Evolutionary conservation across 2,113 vertebrate species (phyloP).

Genomic region (Mohoua ochrocephala): DNA sequence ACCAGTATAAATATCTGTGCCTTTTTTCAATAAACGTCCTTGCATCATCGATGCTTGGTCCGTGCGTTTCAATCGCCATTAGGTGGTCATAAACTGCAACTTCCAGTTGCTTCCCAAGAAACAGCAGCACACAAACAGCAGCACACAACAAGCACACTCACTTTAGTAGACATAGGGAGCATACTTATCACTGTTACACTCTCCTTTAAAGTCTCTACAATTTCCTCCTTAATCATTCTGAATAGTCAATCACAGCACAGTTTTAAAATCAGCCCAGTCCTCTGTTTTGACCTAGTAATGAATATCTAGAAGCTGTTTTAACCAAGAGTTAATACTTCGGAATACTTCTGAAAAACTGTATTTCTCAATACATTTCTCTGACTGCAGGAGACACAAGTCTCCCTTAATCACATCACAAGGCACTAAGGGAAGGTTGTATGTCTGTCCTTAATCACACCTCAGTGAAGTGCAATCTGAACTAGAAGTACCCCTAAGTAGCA

Average conservation of each 20-base stretch:
- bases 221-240: not conserved
- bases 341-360: not conserved
- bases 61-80: too few species aligned
- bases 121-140: not conserved
- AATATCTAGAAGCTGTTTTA: not conserved
- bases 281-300: not conserved
- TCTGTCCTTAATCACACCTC: not conserved
- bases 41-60: too few species aligned
- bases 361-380: not conserved
- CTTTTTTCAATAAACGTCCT: too few species aligned
- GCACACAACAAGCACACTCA: not conserved
- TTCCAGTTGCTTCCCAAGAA: not conserved
- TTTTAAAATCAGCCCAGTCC: not conserved
- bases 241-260: not conserved
- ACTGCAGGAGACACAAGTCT: not conserved
- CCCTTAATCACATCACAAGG: not conserved
- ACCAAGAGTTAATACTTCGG: not conserved
- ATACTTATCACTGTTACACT: not conserved
- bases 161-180: not conserved
- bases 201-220: not conserved
- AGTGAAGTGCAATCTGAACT: not conserved
- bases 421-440: fast-evolving
- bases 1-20: too few species aligned
- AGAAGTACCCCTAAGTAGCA: not conserved
- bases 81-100: not conserved